phyloP scores from a whole-genome alignment of 2,888 invertebrate species.

The Ochlodes sylvanus region DNA sequence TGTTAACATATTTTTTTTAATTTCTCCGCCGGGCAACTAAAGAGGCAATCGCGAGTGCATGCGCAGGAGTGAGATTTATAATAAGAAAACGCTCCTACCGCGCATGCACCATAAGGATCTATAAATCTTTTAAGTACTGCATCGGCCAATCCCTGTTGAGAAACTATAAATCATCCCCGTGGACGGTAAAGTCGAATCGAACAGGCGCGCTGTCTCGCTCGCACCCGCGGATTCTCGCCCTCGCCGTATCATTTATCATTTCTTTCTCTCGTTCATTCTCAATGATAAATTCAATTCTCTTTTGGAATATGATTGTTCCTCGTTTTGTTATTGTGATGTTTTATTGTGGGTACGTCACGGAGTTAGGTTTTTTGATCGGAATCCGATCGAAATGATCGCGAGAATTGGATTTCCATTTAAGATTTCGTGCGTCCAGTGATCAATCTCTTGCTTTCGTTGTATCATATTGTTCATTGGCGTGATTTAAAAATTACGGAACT shows the following conservation, averaged over 20 bases:
- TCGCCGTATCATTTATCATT: constrained; percentile 80
- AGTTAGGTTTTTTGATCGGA: constrained; percentile 79
- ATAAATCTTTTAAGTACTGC: constrained; percentile 82
- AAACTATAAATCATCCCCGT: constrained; percentile 82
- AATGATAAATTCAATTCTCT: constrained; percentile 85
- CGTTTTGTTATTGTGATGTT: constrained; percentile 81
- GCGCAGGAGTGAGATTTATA: constrained; percentile 83
- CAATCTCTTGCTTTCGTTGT: constrained; percentile 61
- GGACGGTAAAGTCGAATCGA: constrained; percentile 74
- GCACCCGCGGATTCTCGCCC: constrained; percentile 60
- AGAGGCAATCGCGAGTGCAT: constrained; percentile 76
- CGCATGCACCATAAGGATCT: constrained; percentile 81
- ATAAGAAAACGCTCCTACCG: constrained; percentile 84
- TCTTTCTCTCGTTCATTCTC: constrained; percentile 79
- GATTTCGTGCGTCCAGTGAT: constrained; percentile 72
- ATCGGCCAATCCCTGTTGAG: constrained; percentile 84
- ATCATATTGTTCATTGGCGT: constrained; percentile 23
- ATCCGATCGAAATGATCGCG: constrained; percentile 81
- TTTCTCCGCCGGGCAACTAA: constrained; percentile 72
- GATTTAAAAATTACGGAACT: constrained; percentile 16
- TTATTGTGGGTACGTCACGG: constrained; percentile 82
- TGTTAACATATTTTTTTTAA: constrained; percentile 81
- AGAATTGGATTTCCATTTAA: constrained; percentile 83
- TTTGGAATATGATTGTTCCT: constrained; percentile 83
- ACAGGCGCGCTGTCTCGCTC: constrained; percentile 67